Percentiles rank a stretch among this genome's conserved stretches.
phyloP scores from a whole-genome alignment of 2,888 invertebrate genomes.

The Diaperis boleti region DNA sequence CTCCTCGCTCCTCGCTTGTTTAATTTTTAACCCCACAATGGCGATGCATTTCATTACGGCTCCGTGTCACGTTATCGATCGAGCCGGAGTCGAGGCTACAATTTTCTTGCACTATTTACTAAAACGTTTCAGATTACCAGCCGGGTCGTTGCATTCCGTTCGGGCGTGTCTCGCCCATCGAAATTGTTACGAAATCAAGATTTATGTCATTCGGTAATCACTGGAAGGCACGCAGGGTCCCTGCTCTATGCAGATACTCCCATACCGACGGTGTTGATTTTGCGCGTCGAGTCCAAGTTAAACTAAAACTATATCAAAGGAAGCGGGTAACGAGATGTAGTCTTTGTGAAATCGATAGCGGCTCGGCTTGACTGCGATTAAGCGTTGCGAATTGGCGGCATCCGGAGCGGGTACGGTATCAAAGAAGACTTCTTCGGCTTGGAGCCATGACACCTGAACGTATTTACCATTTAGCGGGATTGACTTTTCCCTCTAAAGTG shows the following conservation, averaged over 20 bases:
- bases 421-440: slow-evolving; percentile 21
- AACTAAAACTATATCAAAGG: slow-evolving; percentile 33
- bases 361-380: slow-evolving; percentile 26
- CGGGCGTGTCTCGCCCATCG: slow-evolving; percentile 21
- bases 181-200: slow-evolving; percentile 27
- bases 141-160: slow-evolving; percentile 19
- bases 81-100: slow-evolving; percentile 11
- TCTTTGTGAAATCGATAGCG: slow-evolving; percentile 40
- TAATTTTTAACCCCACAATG: slow-evolving; percentile 26
- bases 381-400: slow-evolving; percentile 24
- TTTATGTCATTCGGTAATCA: slow-evolving; percentile 30
- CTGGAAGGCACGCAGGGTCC: slow-evolving; percentile 5
- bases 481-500: too few relatives aligned
- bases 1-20: neutral
- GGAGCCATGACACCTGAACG: slow-evolving; percentile 14
- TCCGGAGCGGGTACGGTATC: neutral
- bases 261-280: slow-evolving; percentile 14
- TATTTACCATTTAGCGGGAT: too few relatives aligned
- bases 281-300: slow-evolving; percentile 25
- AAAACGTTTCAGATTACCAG: slow-evolving; percentile 33
- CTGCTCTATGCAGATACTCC: slow-evolving; percentile 12
- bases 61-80: slow-evolving; percentile 25
- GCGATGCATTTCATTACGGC: slow-evolving; percentile 29
- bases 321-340: slow-evolving; percentile 27
- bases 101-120: slow-evolving; percentile 27